phyloP scores from a whole-genome alignment of 2,888 invertebrate species.

The Oligia fasciuncula region DNA sequence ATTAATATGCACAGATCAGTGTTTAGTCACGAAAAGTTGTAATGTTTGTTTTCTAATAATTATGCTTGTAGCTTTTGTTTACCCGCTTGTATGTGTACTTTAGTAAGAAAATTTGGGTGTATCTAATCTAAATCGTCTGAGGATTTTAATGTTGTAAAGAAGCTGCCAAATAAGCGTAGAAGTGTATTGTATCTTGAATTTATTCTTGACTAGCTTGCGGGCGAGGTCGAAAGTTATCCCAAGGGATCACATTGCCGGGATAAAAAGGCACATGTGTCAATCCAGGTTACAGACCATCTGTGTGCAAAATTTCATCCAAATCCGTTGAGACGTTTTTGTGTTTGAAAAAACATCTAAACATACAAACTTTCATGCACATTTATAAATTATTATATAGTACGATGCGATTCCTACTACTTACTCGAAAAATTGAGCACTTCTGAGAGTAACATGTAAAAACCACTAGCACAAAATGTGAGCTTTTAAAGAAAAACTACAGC shows the following conservation, averaged over 20 bases:
- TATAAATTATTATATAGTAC: no score
- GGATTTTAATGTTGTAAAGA: neutral
- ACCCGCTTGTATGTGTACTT: neutral
- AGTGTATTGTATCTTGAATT: neutral
- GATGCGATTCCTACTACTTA: neutral
- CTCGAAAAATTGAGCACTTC: neutral
- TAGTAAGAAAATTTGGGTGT: neutral
- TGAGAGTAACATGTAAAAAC: neutral
- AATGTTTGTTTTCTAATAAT: slow-evolving; percentile 28
- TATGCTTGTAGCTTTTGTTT: slow-evolving; percentile 9
- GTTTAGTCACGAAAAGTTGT: slow-evolving; percentile 19
- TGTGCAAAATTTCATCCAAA: no score
- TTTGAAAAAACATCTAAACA: no score
- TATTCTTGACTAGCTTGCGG: neutral
- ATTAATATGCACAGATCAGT: slow-evolving; percentile 21
- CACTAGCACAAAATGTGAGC: neutral
- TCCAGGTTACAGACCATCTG: no score
- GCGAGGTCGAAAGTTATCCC: no score
- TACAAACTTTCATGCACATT: no score
- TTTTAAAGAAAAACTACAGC: neutral
- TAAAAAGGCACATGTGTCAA: no score
- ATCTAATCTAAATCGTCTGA: neutral
- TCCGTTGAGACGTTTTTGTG: no score
- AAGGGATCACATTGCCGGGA: no score
- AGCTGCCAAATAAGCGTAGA: neutral